Evolutionary conservation across 2,797 vertebrate species (phyloP).

Genomic region (Cercopithecus hamlyni): DNA sequence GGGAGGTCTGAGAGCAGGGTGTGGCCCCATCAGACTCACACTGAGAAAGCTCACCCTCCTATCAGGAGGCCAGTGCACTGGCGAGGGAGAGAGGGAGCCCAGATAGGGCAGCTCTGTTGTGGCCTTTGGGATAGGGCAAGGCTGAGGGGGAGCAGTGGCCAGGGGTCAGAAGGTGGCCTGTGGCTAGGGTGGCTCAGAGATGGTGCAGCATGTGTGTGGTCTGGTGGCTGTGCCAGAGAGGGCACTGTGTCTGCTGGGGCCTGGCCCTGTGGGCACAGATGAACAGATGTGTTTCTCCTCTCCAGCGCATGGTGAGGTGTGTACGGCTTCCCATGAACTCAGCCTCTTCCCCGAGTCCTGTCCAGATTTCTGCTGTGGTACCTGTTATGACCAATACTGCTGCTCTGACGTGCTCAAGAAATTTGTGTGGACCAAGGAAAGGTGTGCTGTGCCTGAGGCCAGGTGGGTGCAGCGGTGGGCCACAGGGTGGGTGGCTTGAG

Average conservation of each 20-base stretch:
- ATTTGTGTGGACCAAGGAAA: background rate
- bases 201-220: background rate
- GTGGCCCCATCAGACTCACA: background rate
- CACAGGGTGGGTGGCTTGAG: background rate
- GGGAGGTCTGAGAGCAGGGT: background rate
- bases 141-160: background rate
- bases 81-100: background rate
- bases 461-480: slow-evolving; percentile 37
- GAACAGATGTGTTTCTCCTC: background rate
- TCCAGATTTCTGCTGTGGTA: slow-evolving; percentile 73
- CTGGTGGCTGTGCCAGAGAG: background rate
- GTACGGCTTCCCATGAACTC: background rate
- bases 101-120: background rate
- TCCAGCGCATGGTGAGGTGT: slow-evolving; percentile 48
- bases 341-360: background rate
- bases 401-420: slow-evolving; percentile 59
- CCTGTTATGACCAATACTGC: slow-evolving; percentile 62
- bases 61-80: background rate
- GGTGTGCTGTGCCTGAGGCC: background rate
- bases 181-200: background rate
- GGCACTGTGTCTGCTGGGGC: background rate
- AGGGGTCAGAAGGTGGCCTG: background rate
- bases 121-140: background rate
- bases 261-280: background rate
- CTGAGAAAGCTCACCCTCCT: background rate